phyloP scores from a whole-genome alignment of 2,888 invertebrate species.

The Leptinotarsa rubiginosa region DNA sequence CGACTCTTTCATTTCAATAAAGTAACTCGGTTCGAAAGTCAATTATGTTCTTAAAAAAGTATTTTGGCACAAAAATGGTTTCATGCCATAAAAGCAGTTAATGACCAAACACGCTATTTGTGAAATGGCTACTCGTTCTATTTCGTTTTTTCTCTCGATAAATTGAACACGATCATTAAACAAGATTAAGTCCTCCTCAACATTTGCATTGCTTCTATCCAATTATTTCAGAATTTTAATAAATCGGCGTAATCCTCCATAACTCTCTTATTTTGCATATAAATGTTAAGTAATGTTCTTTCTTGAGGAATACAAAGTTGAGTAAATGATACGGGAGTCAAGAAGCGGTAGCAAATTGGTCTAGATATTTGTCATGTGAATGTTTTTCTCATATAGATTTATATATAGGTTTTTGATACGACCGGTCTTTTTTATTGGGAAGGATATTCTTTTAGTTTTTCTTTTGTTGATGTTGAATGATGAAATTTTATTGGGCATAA shows the following conservation, averaged over 20 bases:
- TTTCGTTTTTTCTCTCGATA: constrained; percentile 5
- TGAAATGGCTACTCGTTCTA: constrained; percentile 15
- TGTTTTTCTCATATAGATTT: background rate
- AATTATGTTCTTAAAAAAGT: background rate
- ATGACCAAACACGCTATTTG: constrained; percentile 3
- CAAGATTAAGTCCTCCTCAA: constrained; percentile 19
- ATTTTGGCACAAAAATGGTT: background rate
- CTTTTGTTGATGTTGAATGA: too few species aligned
- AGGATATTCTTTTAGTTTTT: background rate
- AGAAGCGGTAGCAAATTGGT: background rate
- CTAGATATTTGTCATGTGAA: background rate
- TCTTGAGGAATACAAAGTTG: constrained; percentile 12
- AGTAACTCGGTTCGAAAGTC: background rate
- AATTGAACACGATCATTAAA: constrained; percentile 21
- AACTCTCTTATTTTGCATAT: constrained; percentile 31
- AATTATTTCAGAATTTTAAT: constrained; percentile 25
- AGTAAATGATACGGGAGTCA: constrained; percentile 14
- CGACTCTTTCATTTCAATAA: background rate
- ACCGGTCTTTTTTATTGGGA: background rate
- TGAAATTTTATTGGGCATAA: too few species aligned
- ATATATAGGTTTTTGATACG: background rate
- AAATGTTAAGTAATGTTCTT: constrained; percentile 20
- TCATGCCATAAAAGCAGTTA: background rate
- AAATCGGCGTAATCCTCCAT: constrained; percentile 27
- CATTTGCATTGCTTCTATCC: constrained; percentile 24